Base-by-base conservation (phyloP, 2,113 vertebrate genomes). In the Petrocephalus microphthalmus region DNA sequence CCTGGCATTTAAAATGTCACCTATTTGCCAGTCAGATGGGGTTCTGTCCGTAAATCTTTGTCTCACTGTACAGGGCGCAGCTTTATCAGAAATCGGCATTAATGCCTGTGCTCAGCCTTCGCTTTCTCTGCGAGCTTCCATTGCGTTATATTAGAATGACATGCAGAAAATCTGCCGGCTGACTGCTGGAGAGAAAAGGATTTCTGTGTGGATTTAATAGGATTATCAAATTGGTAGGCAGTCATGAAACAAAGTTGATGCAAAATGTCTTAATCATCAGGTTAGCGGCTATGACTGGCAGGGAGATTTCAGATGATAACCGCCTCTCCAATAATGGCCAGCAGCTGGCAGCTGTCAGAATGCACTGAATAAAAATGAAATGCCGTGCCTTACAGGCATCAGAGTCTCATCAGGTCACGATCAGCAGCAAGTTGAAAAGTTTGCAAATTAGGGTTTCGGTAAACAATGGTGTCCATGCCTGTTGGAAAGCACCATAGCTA, bases 261-360 rank as follows among this genome's bases (percentile, higher is more conserved):
- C 87, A 81, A 25, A 82, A 88, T 82, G 49, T 88, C 71, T 88
- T 88, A 53, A 88, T 88, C 52, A 13, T 84, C 53, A 42, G 49
- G 78, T 84, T 84, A 88, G 53, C 42, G 84, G 47, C 81, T 54
- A 25, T 82, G 87, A 88, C 52, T 82, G 49, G 52, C 52, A 29
- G 52, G 19, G 19, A 84, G 37, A 88, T 47, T 83, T 56, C 8
- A 57, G 22, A 52, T 47, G 78, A 84, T 88, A 84, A 88, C 47
- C 54, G 83, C 84, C 81, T 83, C 22, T 13, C 6, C 78, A 83
- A 19, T 22, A 45, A 37, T 5, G 64, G 52, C 25, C 19, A 60
- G 7, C 25, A 47, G 52, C 60, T 29, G 15, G 51, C 29, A 49
- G 52, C 81, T 84, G 87, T 47, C 78, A 60, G 78, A n/a, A 25